These are phyloP conservation scores for Eublepharis macularius DNA, from an alignment of 2,113 vertebrate genomes.

Conservation along the genomic window DNA sequence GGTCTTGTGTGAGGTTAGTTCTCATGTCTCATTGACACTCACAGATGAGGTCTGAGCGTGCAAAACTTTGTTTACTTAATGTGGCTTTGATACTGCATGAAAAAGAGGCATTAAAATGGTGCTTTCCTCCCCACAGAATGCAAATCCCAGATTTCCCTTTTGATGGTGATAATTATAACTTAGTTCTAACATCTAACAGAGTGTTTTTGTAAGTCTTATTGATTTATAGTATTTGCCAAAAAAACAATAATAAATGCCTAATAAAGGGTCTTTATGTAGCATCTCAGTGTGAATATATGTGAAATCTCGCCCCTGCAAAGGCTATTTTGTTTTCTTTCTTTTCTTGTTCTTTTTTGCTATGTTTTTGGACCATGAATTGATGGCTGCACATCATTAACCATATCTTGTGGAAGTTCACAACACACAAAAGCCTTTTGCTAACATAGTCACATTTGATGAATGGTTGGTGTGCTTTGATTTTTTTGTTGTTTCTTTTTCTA, in stretches of 20 bases:
- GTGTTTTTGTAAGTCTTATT: conserved; percentile 12
- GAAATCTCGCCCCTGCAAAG: not conserved
- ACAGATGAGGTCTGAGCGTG: conserved; percentile 52
- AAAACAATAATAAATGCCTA: conserved; percentile 13
- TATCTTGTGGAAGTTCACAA: conserved; percentile 5
- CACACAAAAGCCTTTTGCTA: conserved; percentile 1
- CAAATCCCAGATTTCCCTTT: conserved; percentile 38
- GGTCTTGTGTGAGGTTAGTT: conserved; percentile 40
- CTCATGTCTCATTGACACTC: conserved; percentile 55
- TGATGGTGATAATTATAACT: conserved; percentile 35
- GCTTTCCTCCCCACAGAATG: conserved; percentile 28
- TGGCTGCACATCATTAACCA: not conserved
- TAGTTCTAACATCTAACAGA: conserved; percentile 25
- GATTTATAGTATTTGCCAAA: conserved; percentile 18
- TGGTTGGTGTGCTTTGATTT: not conserved
- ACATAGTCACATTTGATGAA: not conserved
- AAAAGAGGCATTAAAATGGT: conserved; percentile 3
- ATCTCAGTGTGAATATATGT: rapidly evolving
- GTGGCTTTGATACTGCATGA: conserved; percentile 65
- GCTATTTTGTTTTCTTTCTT: not conserved
- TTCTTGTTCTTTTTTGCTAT: not conserved
- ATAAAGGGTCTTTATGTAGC: conserved; percentile 26
- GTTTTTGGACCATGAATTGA: conserved; percentile 6
- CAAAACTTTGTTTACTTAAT: conserved; percentile 51
- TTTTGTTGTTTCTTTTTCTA: rapidly evolving